Evolutionary conservation across 2,888 invertebrate genomes (phyloP).

Genomic region (Deilephila elpenor): DNA sequence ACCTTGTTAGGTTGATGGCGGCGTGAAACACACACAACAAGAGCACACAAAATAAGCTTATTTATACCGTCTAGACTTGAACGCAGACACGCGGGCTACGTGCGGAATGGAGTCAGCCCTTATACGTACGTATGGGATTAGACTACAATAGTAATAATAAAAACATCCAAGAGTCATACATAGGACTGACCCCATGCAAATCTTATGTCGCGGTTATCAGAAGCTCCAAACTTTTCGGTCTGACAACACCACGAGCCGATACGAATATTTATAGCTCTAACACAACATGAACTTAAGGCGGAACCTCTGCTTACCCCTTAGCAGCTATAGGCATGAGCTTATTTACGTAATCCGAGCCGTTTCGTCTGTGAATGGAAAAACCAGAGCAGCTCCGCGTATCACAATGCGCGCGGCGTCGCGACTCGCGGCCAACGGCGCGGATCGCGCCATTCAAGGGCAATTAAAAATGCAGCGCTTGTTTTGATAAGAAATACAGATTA

Average conservation of each 20-base stretch:
- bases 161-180: no score
- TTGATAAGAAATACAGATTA: background rate
- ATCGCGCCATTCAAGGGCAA: constrained; percentile 15
- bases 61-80: constrained; percentile 56
- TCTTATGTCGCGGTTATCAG: no score
- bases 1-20: background rate
- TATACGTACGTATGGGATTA: background rate
- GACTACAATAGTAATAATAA: no score
- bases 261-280: no score
- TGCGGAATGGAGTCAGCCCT: constrained; percentile 26
- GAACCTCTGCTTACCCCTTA: background rate
- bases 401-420: background rate
- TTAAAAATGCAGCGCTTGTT: constrained; percentile 12
- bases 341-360: background rate
- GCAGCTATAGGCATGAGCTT: background rate
- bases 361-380: background rate
- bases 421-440: background rate
- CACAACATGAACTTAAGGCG: background rate
- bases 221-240: no score
- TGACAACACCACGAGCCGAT: no score
- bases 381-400: background rate
- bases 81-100: constrained; percentile 50
- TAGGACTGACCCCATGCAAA: no score
- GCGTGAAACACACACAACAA: background rate
- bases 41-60: background rate